Conservation (phyloP, 1,140 invertebrate species). For the Mercenaria mercenaria region DNA sequence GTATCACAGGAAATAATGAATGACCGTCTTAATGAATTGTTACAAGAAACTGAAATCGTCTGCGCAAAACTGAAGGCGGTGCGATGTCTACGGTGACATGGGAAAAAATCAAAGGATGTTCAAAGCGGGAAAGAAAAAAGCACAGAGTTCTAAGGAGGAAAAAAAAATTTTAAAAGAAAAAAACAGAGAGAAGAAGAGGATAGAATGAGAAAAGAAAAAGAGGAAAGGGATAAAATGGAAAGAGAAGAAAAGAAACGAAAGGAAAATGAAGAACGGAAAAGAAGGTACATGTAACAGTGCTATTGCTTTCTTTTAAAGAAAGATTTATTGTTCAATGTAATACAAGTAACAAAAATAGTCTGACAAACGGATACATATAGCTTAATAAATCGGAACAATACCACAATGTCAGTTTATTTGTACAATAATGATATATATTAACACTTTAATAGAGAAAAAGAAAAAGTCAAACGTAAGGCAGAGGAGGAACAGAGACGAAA, state of each 20-base stretch:
- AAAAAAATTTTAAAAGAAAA: not conserved
- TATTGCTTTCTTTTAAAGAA: too few relatives aligned
- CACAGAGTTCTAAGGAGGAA: slow-evolving; percentile 3
- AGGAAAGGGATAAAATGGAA: slow-evolving; percentile 8
- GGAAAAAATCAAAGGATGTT: not conserved
- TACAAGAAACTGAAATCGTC: slow-evolving; percentile 7
- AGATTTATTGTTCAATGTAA: too few relatives aligned
- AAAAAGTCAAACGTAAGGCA: too few relatives aligned
- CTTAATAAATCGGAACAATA: too few relatives aligned
- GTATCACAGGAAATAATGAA: not conserved
- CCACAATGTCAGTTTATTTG: too few relatives aligned
- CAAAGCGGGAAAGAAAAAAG: not conserved
- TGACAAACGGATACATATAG: too few relatives aligned
- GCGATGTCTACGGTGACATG: not conserved
- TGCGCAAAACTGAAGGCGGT: not conserved
- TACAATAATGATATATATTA: too few relatives aligned
- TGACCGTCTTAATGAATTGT: not conserved
- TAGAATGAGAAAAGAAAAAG: not conserved
- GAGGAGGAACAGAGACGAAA: too few relatives aligned
- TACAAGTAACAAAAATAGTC: too few relatives aligned
- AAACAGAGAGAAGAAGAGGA: not conserved
- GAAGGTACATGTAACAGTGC: not conserved
- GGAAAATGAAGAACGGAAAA: slow-evolving; percentile 36
- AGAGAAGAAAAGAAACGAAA: not conserved
- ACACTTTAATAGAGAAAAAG: too few relatives aligned